These are phyloP conservation scores for Teleopsis dalmanni DNA, from an alignment of 1,140 invertebrate genomes.

Conservation along the genomic window DNA sequence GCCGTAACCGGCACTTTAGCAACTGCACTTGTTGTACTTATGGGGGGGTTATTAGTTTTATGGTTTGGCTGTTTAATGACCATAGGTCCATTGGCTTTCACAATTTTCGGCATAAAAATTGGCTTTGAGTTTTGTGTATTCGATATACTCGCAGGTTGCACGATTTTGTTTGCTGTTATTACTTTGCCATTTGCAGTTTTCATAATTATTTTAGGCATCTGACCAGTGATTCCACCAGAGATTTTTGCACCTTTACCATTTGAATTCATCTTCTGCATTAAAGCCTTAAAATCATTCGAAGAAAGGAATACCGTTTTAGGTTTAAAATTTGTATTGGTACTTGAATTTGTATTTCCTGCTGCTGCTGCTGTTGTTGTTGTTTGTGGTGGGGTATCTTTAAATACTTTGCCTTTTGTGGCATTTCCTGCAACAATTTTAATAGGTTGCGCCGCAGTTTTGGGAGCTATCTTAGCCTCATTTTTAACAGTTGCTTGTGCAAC, in stretches of 20 bases:
- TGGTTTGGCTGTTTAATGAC: slow-evolving; percentile 7
- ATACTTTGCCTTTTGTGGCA: not conserved
- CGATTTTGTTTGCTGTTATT: slow-evolving; percentile 20
- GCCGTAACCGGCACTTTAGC: not conserved
- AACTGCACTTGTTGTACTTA: not conserved
- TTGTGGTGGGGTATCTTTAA: not conserved
- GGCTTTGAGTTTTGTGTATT: not conserved
- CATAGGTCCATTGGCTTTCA: slow-evolving; percentile 1
- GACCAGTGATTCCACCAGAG: slow-evolving; percentile 16
- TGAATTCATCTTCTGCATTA: slow-evolving; percentile 45
- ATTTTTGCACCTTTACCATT: slow-evolving; percentile 26
- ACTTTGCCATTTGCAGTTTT: slow-evolving; percentile 36
- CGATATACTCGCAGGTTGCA: not conserved
- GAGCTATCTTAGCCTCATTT: too few species aligned
- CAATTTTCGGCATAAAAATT: slow-evolving; percentile 5
- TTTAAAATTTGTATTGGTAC: slow-evolving; percentile 11
- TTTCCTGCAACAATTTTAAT: slow-evolving; percentile 6
- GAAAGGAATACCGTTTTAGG: slow-evolving; percentile 48
- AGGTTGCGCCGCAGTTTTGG: too few species aligned
- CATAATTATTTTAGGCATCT: slow-evolving; percentile 35
- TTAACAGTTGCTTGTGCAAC: not conserved
- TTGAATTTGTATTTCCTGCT: slow-evolving; percentile 7
- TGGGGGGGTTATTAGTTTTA: not conserved
- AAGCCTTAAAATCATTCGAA: slow-evolving; percentile 46
- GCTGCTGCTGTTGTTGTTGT: not conserved